Evolutionary conservation across 2,888 invertebrate species (phyloP).

Genomic region (Eupithecia pulchellata): DNA sequence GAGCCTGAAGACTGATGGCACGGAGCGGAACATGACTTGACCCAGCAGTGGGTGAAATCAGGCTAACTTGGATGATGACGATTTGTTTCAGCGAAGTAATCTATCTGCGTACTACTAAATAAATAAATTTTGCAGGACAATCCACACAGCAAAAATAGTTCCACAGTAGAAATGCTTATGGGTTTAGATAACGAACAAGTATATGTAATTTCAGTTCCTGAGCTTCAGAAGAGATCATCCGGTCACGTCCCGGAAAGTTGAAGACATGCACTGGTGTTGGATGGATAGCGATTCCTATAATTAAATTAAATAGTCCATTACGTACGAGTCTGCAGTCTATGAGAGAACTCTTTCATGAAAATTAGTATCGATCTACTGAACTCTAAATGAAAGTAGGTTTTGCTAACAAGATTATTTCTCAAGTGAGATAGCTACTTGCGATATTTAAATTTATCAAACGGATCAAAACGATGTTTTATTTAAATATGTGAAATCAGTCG

Average conservation of each 20-base stretch:
- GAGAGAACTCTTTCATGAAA: slow-evolving; percentile 4
- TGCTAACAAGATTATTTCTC: not conserved
- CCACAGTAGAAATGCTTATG: too few relatives aligned
- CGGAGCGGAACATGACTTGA: too few relatives aligned
- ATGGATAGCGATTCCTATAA: slow-evolving; percentile 3
- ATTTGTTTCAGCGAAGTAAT: not conserved
- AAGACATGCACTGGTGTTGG: not conserved
- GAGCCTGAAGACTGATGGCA: too few relatives aligned
- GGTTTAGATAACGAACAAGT: not conserved
- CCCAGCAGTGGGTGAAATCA: not conserved
- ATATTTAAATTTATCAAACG: not conserved
- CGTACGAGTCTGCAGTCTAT: slow-evolving; percentile 8
- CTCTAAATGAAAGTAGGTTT: not conserved
- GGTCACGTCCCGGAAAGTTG: not conserved
- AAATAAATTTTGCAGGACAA: too few relatives aligned
- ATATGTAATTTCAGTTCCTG: not conserved
- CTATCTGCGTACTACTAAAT: not conserved
- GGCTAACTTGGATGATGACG: not conserved
- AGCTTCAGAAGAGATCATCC: not conserved
- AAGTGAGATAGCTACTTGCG: not conserved
- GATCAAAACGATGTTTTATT: slow-evolving; percentile 4
- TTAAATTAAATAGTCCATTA: slow-evolving; percentile 8
- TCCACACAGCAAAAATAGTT: too few relatives aligned
- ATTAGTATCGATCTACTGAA: not conserved
- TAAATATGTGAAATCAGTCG: slow-evolving; percentile 25